Percentiles rank a stretch among this genome's conserved stretches.
phyloP scores from a whole-genome alignment of 2,888 invertebrate genomes.

The Plagodis dolabraria region DNA sequence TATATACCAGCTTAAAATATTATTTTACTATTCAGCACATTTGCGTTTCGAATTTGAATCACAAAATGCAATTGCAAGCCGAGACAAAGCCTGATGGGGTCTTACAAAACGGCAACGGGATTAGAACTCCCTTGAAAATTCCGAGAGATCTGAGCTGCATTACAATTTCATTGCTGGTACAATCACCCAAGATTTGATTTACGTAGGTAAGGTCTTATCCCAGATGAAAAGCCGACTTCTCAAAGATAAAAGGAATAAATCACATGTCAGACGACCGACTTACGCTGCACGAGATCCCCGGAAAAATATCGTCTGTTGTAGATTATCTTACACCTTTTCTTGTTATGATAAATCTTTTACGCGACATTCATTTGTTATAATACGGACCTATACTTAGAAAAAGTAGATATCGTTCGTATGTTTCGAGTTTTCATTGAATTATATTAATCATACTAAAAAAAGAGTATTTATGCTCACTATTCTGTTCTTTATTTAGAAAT shows the following conservation, averaged over 20 bases:
- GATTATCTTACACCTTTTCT: conserved; percentile 32
- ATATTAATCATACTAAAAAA: neutral
- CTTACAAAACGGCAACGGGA: conserved; percentile 32
- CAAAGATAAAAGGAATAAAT: conserved; percentile 79
- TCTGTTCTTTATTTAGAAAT: too few relatives aligned
- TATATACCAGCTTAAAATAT: too few relatives aligned
- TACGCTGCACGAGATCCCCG: conserved; percentile 57
- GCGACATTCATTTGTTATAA: conserved; percentile 1
- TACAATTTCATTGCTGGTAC: conserved; percentile 63
- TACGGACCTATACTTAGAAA: neutral
- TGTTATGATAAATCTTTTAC: conserved; percentile 21
- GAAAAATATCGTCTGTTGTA: conserved; percentile 53
- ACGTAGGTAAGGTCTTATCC: conserved; percentile 66
- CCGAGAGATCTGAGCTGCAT: conserved; percentile 47
- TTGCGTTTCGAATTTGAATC: conserved; percentile 8
- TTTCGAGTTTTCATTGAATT: neutral
- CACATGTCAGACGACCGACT: conserved; percentile 72
- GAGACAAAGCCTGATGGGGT: conserved; percentile 22
- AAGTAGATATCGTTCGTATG: neutral
- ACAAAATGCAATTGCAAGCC: conserved; percentile 26
- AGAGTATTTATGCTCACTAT: too few relatives aligned
- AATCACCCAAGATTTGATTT: conserved; percentile 70
- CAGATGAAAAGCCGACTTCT: conserved; percentile 67
- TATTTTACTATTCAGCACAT: neutral
- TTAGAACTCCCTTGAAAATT: conserved; percentile 29